Percentiles rank a stretch among this genome's conserved stretches.
Conservation (phyloP, 2,888 invertebrate species). For the Melipona bicolor region DNA sequence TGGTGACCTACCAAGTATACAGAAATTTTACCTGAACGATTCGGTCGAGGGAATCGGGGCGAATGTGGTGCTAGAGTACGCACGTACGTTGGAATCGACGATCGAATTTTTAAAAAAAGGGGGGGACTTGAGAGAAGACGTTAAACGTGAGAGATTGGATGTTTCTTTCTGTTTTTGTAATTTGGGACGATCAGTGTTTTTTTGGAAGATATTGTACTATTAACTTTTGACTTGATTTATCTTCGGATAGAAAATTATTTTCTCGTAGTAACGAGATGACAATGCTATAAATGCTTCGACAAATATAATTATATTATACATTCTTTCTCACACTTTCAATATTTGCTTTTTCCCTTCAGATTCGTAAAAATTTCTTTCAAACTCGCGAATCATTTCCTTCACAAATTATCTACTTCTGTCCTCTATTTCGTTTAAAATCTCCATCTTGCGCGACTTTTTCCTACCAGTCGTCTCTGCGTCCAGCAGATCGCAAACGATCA, state of each 20-base stretch:
- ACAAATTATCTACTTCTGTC: background rate
- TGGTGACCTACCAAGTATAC: background rate
- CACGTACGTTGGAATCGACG: constrained; percentile 15
- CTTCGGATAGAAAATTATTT: background rate
- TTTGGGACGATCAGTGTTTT: background rate
- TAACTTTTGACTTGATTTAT: background rate
- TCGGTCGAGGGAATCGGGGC: background rate
- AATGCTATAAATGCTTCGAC: background rate
- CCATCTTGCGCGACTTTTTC: background rate
- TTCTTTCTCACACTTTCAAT: no score
- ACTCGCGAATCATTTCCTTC: no score
- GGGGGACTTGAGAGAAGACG: background rate
- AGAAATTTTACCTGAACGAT: constrained; percentile 25
- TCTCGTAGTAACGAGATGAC: background rate
- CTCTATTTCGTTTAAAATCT: no score
- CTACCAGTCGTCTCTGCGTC: background rate
- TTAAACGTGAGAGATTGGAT: no score
- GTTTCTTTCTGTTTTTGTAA: no score
- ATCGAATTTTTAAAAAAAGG: background rate
- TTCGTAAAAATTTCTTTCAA: no score
- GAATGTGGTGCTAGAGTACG: background rate
- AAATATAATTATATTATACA: background rate
- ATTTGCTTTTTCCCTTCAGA: background rate
- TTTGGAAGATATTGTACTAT: background rate
- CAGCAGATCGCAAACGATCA: background rate